These are phyloP conservation scores for Fistularia commersonii DNA, from an alignment of 2,797 vertebrate genomes.

Conservation along the genomic window DNA sequence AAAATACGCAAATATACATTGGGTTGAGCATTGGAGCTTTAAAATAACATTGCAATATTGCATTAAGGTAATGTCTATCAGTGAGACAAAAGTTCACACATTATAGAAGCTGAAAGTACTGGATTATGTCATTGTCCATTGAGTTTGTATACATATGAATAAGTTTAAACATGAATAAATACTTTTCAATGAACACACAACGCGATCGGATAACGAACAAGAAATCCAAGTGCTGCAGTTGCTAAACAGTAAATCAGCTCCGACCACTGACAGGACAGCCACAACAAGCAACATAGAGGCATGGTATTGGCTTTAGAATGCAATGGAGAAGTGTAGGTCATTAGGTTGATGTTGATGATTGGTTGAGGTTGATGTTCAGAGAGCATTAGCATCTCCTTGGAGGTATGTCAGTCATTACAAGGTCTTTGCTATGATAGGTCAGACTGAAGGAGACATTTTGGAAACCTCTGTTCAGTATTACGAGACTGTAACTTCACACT, in stretches of 20 bases:
- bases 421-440: neutral
- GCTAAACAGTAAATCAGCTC: neutral
- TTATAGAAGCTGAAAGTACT: too few species aligned
- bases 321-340: neutral
- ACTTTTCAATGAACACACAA: neutral
- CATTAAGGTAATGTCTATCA: too few species aligned
- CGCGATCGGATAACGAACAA: neutral
- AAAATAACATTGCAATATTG: too few species aligned
- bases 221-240: neutral
- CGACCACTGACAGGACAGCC: neutral
- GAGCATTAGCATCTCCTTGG: neutral
- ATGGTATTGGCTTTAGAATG: too few species aligned
- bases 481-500: neutral
- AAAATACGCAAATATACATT: too few species aligned
- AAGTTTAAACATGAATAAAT: too few species aligned
- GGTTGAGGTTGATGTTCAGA: neutral
- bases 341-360: neutral
- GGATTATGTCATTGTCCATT: too few species aligned
- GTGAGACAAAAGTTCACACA: too few species aligned
- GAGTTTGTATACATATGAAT: too few species aligned
- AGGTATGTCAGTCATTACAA: neutral
- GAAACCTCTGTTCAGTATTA: constrained; percentile 4
- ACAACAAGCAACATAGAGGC: neutral
- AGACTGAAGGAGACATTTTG: neutral
- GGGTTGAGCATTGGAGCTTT: too few species aligned